phyloP scores from a whole-genome alignment of 2,888 invertebrate species.

The Brenthis ino region DNA sequence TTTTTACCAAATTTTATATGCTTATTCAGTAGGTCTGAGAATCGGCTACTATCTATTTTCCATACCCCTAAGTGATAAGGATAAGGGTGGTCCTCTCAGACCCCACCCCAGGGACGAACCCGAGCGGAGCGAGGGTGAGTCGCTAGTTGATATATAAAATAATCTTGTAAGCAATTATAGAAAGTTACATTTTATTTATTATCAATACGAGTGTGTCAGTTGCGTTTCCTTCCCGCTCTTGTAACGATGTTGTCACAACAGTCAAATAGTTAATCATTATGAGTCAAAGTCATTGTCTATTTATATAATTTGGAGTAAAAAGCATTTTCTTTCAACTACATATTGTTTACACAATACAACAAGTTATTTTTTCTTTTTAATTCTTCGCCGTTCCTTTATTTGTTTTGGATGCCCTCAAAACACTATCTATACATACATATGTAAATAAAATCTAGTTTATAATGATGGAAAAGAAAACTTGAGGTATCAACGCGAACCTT shows the following conservation, averaged over 20 bases:
- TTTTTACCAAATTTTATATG: too few species aligned
- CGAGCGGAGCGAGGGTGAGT: too few species aligned
- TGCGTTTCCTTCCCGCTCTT: background rate
- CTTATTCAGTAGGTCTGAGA: too few species aligned
- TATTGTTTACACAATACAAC: background rate
- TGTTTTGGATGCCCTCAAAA: background rate
- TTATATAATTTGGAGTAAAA: constrained; percentile 12
- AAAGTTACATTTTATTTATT: background rate
- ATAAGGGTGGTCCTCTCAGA: too few species aligned
- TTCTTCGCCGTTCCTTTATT: background rate
- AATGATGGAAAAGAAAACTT: background rate
- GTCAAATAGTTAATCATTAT: constrained; percentile 27
- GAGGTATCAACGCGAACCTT: background rate
- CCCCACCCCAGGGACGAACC: too few species aligned
- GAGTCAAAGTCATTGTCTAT: constrained; percentile 21
- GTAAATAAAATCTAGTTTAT: background rate
- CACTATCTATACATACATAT: background rate
- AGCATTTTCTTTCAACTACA: background rate
- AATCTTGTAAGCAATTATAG: too few species aligned
- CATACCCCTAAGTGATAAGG: too few species aligned
- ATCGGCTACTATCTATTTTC: too few species aligned
- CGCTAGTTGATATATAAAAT: too few species aligned
- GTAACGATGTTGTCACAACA: constrained; percentile 25
- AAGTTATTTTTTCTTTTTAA: background rate
- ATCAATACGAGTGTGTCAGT: background rate